phyloP scores from a whole-genome alignment of 2,797 vertebrate species.

The Gallinago stenura region DNA sequence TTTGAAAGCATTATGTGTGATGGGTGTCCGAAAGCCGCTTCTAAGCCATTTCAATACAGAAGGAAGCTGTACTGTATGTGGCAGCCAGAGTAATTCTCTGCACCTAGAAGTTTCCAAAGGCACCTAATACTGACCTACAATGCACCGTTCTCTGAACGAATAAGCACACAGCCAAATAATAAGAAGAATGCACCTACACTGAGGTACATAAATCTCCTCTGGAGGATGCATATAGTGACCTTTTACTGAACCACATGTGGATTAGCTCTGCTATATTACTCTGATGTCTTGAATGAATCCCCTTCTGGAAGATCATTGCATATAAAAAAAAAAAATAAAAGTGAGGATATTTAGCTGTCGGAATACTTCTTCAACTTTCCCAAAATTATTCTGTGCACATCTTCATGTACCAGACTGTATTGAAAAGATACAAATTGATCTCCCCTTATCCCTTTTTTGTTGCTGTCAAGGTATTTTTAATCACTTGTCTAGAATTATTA shows the following conservation, averaged over 20 bases:
- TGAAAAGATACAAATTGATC: conserved; percentile 4
- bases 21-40: not conserved
- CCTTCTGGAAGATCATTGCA: conserved; percentile 58
- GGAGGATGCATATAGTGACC: conserved; percentile 2
- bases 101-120: not conserved
- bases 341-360: not conserved
- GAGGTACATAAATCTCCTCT: not conserved
- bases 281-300: conserved; percentile 66
- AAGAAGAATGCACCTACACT: not conserved
- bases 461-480: conserved; percentile 19
- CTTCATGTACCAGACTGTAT: not conserved
- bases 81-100: not conserved
- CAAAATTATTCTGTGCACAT: conserved; percentile 23
- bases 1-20: not conserved
- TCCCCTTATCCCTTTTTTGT: not conserved
- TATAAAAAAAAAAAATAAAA: conserved; percentile 47
- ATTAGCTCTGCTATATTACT: conserved; percentile 48
- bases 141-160: not conserved
- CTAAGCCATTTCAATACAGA: not conserved
- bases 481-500: not conserved
- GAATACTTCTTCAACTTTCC: conserved; percentile 8
- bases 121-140: not conserved
- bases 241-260: conserved; percentile 23
- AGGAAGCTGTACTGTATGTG: not conserved
- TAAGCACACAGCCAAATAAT: not conserved